These are phyloP conservation scores for Prunella fulvescens DNA, from an alignment of 2,113 vertebrate species.

Conservation along the genomic window DNA sequence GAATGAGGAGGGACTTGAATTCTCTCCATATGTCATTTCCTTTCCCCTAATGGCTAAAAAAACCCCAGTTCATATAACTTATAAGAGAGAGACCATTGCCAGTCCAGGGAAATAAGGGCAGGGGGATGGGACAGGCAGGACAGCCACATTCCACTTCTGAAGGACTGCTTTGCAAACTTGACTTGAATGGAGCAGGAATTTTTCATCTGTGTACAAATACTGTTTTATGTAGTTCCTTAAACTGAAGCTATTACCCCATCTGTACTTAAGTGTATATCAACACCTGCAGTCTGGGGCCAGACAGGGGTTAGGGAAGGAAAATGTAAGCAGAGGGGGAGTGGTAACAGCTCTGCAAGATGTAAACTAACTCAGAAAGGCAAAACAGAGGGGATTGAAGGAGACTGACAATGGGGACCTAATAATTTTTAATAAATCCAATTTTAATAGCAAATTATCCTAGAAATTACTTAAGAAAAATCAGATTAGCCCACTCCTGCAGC, in stretches of 20 bases:
- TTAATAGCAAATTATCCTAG: neutral
- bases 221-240: neutral
- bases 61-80: neutral
- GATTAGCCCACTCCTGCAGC: neutral
- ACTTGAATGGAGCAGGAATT: neutral
- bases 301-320: neutral
- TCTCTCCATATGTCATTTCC: constrained; percentile 55
- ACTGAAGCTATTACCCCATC: neutral
- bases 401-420: neutral
- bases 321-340: neutral
- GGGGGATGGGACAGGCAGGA: neutral
- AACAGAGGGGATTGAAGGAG: neutral
- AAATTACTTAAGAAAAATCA: neutral
- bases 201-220: neutral
- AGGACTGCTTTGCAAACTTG: neutral
- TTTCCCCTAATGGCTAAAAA: constrained; percentile 45
- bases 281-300: constrained; percentile 18
- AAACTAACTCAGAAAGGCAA: neutral
- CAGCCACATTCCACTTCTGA: neutral
- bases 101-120: neutral
- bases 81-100: neutral
- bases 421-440: neutral
- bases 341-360: neutral
- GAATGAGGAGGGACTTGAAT: constrained; percentile 66
- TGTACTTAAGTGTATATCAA: neutral